phyloP scores from a whole-genome alignment of 1,140 invertebrate species.

The Trichoplusia ni region DNA sequence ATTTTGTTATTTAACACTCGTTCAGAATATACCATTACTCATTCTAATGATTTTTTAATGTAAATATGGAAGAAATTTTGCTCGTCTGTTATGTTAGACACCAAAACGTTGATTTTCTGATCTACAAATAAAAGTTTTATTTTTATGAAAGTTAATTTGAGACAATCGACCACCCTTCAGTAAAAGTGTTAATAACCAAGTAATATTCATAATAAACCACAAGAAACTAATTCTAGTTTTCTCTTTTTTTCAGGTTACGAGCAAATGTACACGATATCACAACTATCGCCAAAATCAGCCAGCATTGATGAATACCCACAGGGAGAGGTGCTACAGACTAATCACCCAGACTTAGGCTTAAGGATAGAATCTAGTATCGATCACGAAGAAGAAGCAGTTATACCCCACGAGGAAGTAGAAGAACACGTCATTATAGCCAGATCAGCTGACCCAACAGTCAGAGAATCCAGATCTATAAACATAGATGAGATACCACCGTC shows the following conservation, averaged over 20 bases:
- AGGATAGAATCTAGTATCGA: slow-evolving; percentile 73
- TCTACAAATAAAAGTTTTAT: no score
- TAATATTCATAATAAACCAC: background rate
- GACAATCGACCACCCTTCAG: no score
- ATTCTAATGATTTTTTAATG: no score
- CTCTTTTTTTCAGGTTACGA: slow-evolving; percentile 76
- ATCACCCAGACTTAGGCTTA: slow-evolving; percentile 68
- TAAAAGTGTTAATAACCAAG: background rate
- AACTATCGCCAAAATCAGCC: slow-evolving; percentile 82
- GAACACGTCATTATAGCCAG: slow-evolving; percentile 63
- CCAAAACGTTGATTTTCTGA: no score
- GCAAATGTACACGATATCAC: slow-evolving; percentile 81
- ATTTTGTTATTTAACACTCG: no score
- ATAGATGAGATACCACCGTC: slow-evolving; percentile 67
- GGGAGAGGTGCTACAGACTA: slow-evolving; percentile 56
- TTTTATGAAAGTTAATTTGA: no score
- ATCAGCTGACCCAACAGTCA: slow-evolving; percentile 69
- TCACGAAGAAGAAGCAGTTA: slow-evolving; percentile 55
- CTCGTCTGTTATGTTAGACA: no score
- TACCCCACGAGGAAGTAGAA: slow-evolving; percentile 49
- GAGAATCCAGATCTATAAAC: slow-evolving; percentile 70
- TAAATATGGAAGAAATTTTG: no score
- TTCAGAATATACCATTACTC: no score
- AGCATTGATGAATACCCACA: slow-evolving; percentile 43
- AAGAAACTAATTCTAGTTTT: background rate